Evolutionary conservation across 92 coral and sea anemone genomes (phyloP).

Genomic region (Pocillopora meandrina): DNA sequence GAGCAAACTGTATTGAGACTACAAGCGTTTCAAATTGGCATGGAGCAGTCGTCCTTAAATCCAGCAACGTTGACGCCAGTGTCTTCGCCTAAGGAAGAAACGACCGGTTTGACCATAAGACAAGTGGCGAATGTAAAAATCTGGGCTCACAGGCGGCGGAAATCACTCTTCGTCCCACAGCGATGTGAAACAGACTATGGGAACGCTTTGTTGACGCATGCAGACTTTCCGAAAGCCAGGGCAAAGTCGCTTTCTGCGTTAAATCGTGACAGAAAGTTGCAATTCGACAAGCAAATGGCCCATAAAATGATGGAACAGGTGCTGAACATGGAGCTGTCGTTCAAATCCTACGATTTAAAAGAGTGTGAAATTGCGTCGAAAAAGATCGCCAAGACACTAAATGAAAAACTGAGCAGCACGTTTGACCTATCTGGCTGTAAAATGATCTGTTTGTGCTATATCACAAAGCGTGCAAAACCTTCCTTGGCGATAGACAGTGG

Average conservation of each 20-base stretch:
- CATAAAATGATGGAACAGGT: constrained; percentile 55
- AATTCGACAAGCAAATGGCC: constrained; percentile 44
- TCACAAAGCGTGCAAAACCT: constrained; percentile 55
- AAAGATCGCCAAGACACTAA: constrained; percentile 36
- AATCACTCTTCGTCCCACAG: constrained; percentile 72
- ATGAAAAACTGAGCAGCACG: constrained; percentile 49
- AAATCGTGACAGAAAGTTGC: not conserved
- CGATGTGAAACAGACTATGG: constrained; percentile 49
- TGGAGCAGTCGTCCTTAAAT: constrained; percentile 8
- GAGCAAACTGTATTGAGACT: too few relatives aligned
- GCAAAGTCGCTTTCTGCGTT: constrained; percentile 27
- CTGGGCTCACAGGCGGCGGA: constrained; percentile 50
- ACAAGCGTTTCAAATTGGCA: not conserved
- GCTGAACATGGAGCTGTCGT: constrained; percentile 40
- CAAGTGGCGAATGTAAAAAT: constrained; percentile 34
- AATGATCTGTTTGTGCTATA: constrained; percentile 63
- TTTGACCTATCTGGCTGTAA: constrained; percentile 61
- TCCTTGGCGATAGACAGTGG: constrained; percentile 80
- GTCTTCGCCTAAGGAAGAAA: not conserved
- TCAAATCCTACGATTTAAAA: constrained; percentile 41
- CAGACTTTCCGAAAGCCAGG: constrained; percentile 65
- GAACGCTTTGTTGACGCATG: constrained; percentile 57
- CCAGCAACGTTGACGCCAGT: constrained; percentile 9
- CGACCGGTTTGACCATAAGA: not conserved
- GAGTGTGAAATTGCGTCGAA: constrained; percentile 30